These are phyloP conservation scores for Nephrotoma flavescens DNA, from an alignment of 2,888 invertebrate species.

Conservation along the genomic window DNA sequence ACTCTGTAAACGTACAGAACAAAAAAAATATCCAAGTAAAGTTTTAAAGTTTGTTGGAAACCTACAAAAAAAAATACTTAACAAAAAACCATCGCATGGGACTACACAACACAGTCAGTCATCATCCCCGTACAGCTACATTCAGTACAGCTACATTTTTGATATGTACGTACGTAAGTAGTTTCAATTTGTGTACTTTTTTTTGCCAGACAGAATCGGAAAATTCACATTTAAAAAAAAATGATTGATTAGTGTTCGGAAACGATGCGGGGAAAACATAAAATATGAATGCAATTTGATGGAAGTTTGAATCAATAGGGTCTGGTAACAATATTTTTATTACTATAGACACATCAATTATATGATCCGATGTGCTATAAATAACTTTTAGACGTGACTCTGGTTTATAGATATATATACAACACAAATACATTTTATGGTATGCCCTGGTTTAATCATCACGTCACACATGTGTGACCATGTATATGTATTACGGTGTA, in stretches of 20 bases:
- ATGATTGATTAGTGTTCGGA: not conserved
- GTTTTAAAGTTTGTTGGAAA: not conserved
- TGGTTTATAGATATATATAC: not conserved
- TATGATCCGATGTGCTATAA: not conserved
- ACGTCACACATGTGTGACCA: not conserved
- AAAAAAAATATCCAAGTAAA: not conserved
- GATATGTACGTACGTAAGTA: not conserved
- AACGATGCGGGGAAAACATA: not conserved
- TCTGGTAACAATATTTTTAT: not conserved
- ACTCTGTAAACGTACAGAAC: not conserved
- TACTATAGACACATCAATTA: not conserved
- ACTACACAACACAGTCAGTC: not conserved
- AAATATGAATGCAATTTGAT: not conserved
- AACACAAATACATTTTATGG: not conserved
- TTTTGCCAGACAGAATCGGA: not conserved
- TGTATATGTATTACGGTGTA: not conserved
- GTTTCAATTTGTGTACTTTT: not conserved
- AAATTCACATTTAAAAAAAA: not conserved
- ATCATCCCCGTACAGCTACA: no score
- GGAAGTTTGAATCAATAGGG: not conserved
- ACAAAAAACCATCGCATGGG: not conserved
- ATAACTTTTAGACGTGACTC: not conserved
- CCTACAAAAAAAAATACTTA: not conserved
- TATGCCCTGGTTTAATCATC: not conserved
- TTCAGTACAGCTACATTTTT: not conserved